A percentile compares a stretch with the other conserved stretches of the same genome.
phyloP scores from a whole-genome alignment of 2,797 vertebrate genomes.

The Dromococcyx pavoninus region DNA sequence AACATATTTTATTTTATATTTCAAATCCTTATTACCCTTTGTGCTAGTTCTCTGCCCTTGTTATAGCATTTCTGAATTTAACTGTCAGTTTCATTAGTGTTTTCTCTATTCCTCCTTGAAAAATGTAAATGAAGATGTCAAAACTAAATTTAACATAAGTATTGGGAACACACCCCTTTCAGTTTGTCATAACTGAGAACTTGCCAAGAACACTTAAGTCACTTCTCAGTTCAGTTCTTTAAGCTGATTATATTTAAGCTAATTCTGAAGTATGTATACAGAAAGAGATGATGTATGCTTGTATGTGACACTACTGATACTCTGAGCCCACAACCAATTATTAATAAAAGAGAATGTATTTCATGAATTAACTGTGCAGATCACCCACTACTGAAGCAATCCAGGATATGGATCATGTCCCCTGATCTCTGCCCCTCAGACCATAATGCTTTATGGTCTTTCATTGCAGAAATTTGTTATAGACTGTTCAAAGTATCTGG shows the following conservation, averaged over 20 bases:
- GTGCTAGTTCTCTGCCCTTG: background rate
- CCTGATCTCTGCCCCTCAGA: background rate
- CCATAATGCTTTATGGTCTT: background rate
- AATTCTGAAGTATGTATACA: background rate
- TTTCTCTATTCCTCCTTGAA: background rate
- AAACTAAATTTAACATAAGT: conserved; percentile 20
- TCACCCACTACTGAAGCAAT: background rate
- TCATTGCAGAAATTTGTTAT: background rate
- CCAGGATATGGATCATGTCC: background rate
- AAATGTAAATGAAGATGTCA: conserved; percentile 29
- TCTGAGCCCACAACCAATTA: background rate
- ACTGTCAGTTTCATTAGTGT: conserved; percentile 17
- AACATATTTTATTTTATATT: background rate
- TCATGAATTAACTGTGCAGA: background rate
- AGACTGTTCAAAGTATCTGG: background rate
- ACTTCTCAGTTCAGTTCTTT: background rate
- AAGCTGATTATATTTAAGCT: background rate
- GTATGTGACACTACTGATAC: background rate
- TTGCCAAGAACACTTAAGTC: background rate
- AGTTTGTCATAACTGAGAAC: background rate
- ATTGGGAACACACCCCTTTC: background rate
- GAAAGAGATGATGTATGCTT: background rate
- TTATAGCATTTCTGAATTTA: conserved; percentile 1
- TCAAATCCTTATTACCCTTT: background rate
- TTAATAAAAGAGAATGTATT: background rate